Evolutionary conservation across 1,140 invertebrate genomes (phyloP), one percentile per base, ranked within the genome.

Genomic region (Popillia japonica): DNA sequence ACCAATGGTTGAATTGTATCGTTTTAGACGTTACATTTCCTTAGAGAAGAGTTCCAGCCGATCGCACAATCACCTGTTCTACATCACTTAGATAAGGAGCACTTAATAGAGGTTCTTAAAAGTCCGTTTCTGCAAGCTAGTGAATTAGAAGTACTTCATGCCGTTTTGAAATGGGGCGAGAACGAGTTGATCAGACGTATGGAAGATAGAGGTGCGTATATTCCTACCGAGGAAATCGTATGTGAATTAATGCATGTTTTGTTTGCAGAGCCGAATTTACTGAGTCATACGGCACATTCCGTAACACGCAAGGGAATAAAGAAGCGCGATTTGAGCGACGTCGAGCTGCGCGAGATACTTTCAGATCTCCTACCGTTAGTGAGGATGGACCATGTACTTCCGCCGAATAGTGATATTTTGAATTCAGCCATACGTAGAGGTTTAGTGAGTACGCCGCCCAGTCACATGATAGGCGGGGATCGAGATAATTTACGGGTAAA

Each of bases 91-190:
- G 94, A 95, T 83, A 94, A 95, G 82, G 84, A 88, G 0, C 95
- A 97, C 84, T 87, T 98, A 20, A 90, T 92, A 11, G 93, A 95
- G 81, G 94, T 94, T 34, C 88, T 98, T 22, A 91, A 93, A 77
- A 97, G 95, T 83, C 94, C 97, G 84, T 98, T 98, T 87, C 88
- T 98, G 79, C 96, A 98, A 89, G 95, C 96, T 6, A 94, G 94
- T 82, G 96, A 98, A 86, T 86, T 96, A 79, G 96, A 98, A 87
- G 92, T 97, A 0, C 87, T 98, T 76, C 92, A 95, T 81, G 94
- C 95, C 61, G 93, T 97, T 64, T 88, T 98, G 11, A 95, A 95
- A 84, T 98, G 96, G 96, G 96, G 95, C 40, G 96, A 98, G 87
- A 92, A 96, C 82, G 93, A 95, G 80, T 89, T 96, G 40, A 91